Percentiles rank a stretch among this genome's conserved stretches.
Conservation (phyloP, 2,113 vertebrate species). For the Amphiprion percula region DNA sequence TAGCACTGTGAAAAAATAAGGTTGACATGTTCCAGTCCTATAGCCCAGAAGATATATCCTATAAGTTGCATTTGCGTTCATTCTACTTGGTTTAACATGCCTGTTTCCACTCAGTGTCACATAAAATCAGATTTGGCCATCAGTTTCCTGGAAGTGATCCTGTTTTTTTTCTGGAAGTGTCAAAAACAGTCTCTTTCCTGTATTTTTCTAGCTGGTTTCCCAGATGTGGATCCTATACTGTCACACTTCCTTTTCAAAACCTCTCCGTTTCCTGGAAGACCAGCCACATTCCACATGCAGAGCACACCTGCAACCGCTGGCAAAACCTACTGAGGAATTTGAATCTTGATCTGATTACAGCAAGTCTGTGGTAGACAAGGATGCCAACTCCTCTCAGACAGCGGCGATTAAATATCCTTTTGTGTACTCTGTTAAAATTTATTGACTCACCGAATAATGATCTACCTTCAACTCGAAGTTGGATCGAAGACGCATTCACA, state of each 20-base stretch:
- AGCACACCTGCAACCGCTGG: constrained; percentile 38
- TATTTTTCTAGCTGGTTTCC: not conserved
- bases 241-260: constrained; percentile 2
- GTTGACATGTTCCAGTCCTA: constrained; percentile 4
- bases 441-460: constrained; percentile 1
- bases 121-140: not conserved
- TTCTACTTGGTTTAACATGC: not conserved
- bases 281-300: not conserved
- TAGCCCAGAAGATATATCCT: not conserved
- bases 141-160: not conserved
- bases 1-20: not conserved
- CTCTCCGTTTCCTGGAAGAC: not conserved
- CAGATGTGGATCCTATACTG: not conserved
- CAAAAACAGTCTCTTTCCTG: not conserved
- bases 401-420: constrained; percentile 21
- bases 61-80: not conserved
- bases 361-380: not conserved
- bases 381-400: constrained; percentile 1
- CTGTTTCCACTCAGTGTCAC: not conserved
- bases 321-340: not conserved
- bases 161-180: not conserved
- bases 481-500: not conserved
- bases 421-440: constrained; percentile 1
- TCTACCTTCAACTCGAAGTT: not conserved
- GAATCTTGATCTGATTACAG: constrained; percentile 26